Percentiles rank a stretch among this genome's conserved stretches.
Conservation (phyloP, 2,888 invertebrate genomes). For the Drosophila multiciliata region DNA sequence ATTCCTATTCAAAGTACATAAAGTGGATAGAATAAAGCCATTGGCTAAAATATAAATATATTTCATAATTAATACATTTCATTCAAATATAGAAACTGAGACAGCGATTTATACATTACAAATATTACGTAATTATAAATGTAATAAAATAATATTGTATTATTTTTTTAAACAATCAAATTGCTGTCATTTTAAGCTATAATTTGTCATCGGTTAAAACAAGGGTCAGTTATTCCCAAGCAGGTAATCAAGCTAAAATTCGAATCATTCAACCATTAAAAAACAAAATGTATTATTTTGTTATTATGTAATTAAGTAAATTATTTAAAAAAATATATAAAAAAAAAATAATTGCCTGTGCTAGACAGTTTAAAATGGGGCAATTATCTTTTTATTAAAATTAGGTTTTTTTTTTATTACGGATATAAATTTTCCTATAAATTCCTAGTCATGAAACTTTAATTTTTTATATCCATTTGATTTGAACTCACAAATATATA, state of each 20-base stretch:
- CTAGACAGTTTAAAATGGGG: not conserved
- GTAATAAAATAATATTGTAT: not conserved
- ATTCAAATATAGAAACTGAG: not conserved
- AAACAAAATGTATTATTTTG: not conserved
- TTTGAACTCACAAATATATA: slow-evolving; percentile 24
- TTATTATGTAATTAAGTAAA: not conserved
- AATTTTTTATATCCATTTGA: slow-evolving; percentile 56
- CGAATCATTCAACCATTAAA: not conserved
- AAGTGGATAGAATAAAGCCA: not conserved
- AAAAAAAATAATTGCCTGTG: not conserved
- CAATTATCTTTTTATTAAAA: not conserved
- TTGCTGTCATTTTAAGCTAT: not conserved
- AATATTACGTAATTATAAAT: not conserved
- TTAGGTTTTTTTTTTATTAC: not conserved
- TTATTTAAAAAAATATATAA: not conserved
- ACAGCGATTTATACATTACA: not conserved
- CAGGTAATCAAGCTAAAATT: not conserved
- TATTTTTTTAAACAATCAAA: not conserved
- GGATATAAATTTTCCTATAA: slow-evolving; percentile 2
- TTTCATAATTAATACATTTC: too few relatives aligned
- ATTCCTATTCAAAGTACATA: rapidly evolving
- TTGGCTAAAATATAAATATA: too few relatives aligned
- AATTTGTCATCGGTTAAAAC: not conserved
- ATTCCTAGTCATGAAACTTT: slow-evolving; percentile 32
- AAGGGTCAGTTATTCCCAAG: not conserved